phyloP scores from a whole-genome alignment of 2,888 invertebrate genomes.

The Chrysina gloriosa region DNA sequence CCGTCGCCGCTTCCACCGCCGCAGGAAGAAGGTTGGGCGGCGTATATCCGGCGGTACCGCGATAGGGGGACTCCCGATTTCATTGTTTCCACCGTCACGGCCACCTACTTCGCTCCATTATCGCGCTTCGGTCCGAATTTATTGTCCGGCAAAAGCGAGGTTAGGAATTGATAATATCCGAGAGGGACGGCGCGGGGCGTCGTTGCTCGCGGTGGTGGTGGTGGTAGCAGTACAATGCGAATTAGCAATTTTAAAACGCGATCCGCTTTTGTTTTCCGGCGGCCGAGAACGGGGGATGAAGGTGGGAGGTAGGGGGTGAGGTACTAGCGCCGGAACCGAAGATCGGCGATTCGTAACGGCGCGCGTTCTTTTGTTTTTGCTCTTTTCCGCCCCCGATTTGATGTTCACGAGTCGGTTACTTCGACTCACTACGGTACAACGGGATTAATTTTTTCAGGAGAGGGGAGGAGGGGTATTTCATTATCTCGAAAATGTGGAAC shows the following conservation, averaged over 20 bases:
- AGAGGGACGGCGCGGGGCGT: too few species aligned
- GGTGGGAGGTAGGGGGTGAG: too few species aligned
- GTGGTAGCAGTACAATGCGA: constrained; percentile 39
- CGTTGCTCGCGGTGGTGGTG: too few species aligned
- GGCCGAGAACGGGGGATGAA: too few species aligned
- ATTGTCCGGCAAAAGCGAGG: constrained; percentile 54
- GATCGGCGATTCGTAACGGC: constrained; percentile 29
- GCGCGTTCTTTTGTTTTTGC: constrained; percentile 29
- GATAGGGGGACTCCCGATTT: constrained; percentile 1
- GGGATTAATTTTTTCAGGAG: background rate
- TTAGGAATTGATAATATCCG: constrained; percentile 50
- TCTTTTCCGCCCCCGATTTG: background rate
- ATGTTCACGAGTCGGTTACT: constrained; percentile 18
- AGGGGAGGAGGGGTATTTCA: too few species aligned
- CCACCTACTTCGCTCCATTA: constrained; percentile 14
- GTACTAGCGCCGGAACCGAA: constrained; percentile 11
- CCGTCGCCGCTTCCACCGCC: background rate
- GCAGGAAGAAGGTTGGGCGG: background rate
- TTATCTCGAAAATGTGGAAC: too few species aligned
- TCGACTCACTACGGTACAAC: background rate
- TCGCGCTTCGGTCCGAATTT: constrained; percentile 56
- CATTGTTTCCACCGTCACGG: constrained; percentile 36
- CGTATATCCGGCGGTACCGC: constrained; percentile 5
- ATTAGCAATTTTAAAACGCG: constrained; percentile 42
- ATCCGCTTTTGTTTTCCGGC: constrained; percentile 37